phyloP scores from a whole-genome alignment of 2,113 vertebrate genomes.

The Talpa occidentalis region DNA sequence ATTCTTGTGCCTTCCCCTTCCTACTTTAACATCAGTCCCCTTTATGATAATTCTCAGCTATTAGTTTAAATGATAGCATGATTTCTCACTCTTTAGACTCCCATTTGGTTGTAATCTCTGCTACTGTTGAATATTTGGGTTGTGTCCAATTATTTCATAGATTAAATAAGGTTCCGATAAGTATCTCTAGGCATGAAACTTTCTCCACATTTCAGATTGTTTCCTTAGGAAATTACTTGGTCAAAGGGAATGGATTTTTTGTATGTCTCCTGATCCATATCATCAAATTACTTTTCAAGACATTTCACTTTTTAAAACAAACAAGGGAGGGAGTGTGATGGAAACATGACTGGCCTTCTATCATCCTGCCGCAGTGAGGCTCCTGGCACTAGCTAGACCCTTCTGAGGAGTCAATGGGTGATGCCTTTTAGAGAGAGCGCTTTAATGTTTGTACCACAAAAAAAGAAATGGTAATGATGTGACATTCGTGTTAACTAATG shows the following conservation, averaged over 20 bases:
- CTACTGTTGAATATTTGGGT: not conserved
- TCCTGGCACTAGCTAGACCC: not conserved
- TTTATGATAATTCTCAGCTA: not conserved
- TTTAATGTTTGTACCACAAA: not conserved
- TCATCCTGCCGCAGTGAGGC: not conserved
- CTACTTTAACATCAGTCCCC: not conserved
- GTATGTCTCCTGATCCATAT: conserved; percentile 57
- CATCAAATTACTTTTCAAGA: conserved; percentile 54
- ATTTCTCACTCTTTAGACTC: not conserved
- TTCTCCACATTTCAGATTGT: conserved; percentile 36
- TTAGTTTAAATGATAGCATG: not conserved
- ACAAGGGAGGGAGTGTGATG: not conserved
- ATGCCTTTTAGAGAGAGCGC: not conserved
- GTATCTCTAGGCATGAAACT: conserved; percentile 29
- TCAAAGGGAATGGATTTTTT: conserved; percentile 51
- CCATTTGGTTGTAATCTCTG: not conserved
- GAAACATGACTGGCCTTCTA: not conserved
- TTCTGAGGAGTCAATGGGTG: not conserved
- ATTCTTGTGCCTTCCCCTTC: not conserved
- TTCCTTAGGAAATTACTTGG: conserved; percentile 58
- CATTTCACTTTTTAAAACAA: conserved; percentile 49
- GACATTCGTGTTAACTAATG: not conserved
- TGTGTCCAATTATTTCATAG: conserved; percentile 53
- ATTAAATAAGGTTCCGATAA: conserved; percentile 34
- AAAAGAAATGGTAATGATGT: not conserved